These are phyloP conservation scores for Biston betularia DNA, from an alignment of 2,888 invertebrate species.

Conservation along the genomic window DNA sequence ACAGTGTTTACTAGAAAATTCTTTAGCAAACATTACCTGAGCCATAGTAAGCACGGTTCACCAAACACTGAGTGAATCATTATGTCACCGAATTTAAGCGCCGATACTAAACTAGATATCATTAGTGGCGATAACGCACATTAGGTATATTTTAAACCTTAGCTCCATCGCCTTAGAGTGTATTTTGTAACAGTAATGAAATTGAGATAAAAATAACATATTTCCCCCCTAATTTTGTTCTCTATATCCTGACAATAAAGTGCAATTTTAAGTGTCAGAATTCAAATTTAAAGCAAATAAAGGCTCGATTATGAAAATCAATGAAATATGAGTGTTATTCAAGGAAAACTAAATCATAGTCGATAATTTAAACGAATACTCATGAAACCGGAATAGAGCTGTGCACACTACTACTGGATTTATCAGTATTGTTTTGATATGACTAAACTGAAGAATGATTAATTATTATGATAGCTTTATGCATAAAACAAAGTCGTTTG, in stretches of 20 bases:
- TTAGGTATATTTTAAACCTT: not conserved
- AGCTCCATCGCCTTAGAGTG: not conserved
- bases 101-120: not conserved
- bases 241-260: not conserved
- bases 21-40: conserved; percentile 34
- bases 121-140: not conserved
- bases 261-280: not conserved
- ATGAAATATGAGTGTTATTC: not conserved
- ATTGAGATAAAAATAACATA: not conserved
- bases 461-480: too few relatives aligned
- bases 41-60: conserved; percentile 32
- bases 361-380: not conserved
- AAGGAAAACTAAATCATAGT: not conserved
- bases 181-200: not conserved
- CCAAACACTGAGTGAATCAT: conserved; percentile 18
- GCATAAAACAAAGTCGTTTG: too few relatives aligned
- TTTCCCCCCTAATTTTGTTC: not conserved
- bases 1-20: conserved; percentile 25
- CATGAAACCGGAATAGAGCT: not conserved
- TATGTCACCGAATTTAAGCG: conserved; percentile 13
- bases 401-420: conserved; percentile 2
- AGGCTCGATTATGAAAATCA: not conserved
- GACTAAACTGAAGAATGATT: not conserved
- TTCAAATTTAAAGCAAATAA: not conserved
- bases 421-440: too few relatives aligned